Conservation (phyloP, 2,797 vertebrate genomes). For the Melopsittacus undulatus region DNA sequence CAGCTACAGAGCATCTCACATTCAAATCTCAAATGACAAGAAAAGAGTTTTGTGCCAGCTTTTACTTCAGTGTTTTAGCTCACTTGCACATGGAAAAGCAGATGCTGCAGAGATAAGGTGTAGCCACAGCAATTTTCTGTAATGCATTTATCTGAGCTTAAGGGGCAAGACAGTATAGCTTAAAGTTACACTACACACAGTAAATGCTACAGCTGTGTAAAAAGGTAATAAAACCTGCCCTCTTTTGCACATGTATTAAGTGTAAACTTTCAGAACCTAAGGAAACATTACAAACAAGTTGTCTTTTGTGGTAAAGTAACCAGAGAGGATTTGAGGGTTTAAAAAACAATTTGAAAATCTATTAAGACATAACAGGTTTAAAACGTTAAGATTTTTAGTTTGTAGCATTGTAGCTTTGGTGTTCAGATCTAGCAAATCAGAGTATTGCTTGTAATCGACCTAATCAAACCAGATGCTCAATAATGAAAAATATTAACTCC, state of each 20-base stretch:
- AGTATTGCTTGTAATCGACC: neutral
- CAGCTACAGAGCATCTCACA: too few species aligned
- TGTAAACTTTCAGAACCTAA: slow-evolving; percentile 67
- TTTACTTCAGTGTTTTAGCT: too few species aligned
- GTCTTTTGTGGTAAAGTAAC: neutral
- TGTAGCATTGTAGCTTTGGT: slow-evolving; percentile 56
- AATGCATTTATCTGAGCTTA: too few species aligned
- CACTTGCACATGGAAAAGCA: too few species aligned
- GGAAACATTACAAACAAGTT: slow-evolving; percentile 11
- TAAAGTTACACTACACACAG: too few species aligned
- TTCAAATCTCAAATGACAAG: too few species aligned
- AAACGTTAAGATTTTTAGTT: slow-evolving; percentile 63
- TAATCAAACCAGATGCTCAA: slow-evolving; percentile 78
- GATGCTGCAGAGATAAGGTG: too few species aligned
- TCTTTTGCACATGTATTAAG: slow-evolving; percentile 45
- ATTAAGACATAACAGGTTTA: slow-evolving; percentile 27
- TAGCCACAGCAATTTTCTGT: too few species aligned
- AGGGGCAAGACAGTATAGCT: too few species aligned
- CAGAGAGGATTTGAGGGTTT: neutral
- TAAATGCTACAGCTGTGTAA: neutral
- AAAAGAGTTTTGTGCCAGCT: too few species aligned
- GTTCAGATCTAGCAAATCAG: slow-evolving; percentile 41
- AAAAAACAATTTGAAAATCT: slow-evolving; percentile 45
- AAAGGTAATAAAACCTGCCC: slow-evolving; percentile 22
- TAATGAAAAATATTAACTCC: slow-evolving; percentile 92